Percentiles rank a stretch among this genome's conserved stretches.
Conservation (phyloP, 2,113 vertebrate genomes). For the Corydoras maculifer region DNA sequence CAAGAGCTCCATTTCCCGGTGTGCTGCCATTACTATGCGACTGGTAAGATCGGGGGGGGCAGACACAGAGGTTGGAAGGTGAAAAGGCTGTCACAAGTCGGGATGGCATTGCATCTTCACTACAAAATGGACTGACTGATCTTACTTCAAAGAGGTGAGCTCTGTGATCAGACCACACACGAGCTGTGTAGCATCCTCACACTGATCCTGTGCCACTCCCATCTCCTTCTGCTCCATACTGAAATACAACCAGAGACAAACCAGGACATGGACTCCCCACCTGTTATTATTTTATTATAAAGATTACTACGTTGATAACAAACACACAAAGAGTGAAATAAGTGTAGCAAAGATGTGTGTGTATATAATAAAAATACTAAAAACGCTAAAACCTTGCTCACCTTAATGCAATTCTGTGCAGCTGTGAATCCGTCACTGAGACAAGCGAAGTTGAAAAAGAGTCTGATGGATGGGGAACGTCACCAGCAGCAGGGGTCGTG, state of each 20-base stretch:
- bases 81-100: too few relatives aligned
- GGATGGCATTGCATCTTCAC: too few relatives aligned
- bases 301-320: too few relatives aligned
- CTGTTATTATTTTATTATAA: too few relatives aligned
- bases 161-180: constrained; percentile 73
- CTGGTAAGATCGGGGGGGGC: constrained; percentile 41
- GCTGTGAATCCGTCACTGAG: constrained; percentile 62
- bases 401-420: constrained; percentile 54
- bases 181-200: constrained; percentile 66
- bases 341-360: too few relatives aligned
- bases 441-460: constrained; percentile 28
- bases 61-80: too few relatives aligned
- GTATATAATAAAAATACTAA: too few relatives aligned
- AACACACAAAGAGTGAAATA: too few relatives aligned
- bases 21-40: constrained; percentile 58
- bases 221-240: constrained; percentile 36
- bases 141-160: constrained; percentile 81
- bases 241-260: background rate
- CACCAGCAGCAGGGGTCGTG: background rate
- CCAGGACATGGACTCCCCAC: too few relatives aligned
- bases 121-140: constrained; percentile 42
- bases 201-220: background rate
- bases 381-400: constrained; percentile 37
- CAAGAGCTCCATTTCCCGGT: constrained; percentile 54
- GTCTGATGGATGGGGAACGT: constrained; percentile 2